Evolutionary conservation across 2,797 vertebrate species (phyloP).

Genomic region (Coregonus ussuriensis): DNA sequence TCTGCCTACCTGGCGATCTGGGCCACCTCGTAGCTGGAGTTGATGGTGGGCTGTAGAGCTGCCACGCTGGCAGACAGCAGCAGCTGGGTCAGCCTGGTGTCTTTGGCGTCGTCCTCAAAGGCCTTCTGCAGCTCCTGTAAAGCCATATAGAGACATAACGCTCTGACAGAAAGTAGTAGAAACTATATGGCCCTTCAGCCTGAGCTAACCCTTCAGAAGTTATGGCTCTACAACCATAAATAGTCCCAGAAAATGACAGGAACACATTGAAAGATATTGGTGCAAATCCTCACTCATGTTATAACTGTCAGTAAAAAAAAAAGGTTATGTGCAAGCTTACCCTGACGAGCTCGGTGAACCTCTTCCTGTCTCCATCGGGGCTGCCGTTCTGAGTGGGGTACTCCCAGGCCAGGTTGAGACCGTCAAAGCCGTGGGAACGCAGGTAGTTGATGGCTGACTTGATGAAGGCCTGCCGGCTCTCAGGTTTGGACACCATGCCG

Average conservation of each 20-base stretch:
- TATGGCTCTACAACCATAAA: background rate
- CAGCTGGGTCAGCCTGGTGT: constrained; percentile 60
- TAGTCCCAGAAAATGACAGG: background rate
- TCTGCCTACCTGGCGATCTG: constrained; percentile 69
- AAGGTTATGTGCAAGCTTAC: constrained; percentile 49
- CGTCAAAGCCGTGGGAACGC: constrained; percentile 77
- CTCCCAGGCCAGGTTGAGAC: constrained; percentile 84
- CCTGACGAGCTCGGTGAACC: constrained; percentile 72
- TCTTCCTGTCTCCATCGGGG: constrained; percentile 64
- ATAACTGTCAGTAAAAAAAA: background rate
- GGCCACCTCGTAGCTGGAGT: constrained; percentile 72
- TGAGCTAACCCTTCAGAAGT: background rate
- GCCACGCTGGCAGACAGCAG: constrained; percentile 74
- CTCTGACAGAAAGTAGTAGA: background rate
- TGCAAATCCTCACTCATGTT: background rate
- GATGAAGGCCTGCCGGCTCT: constrained; percentile 73
- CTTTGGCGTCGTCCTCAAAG: constrained; percentile 68
- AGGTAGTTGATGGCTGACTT: constrained; percentile 71
- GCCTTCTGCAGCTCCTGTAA: constrained; percentile 71
- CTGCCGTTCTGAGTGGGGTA: constrained; percentile 81
- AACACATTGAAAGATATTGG: background rate
- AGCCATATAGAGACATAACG: background rate
- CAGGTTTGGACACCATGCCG: constrained; percentile 67
- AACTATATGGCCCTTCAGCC: background rate
- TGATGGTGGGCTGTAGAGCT: constrained; percentile 30